phyloP scores from a whole-genome alignment of 2,888 invertebrate species.

The Erebia palarica region DNA sequence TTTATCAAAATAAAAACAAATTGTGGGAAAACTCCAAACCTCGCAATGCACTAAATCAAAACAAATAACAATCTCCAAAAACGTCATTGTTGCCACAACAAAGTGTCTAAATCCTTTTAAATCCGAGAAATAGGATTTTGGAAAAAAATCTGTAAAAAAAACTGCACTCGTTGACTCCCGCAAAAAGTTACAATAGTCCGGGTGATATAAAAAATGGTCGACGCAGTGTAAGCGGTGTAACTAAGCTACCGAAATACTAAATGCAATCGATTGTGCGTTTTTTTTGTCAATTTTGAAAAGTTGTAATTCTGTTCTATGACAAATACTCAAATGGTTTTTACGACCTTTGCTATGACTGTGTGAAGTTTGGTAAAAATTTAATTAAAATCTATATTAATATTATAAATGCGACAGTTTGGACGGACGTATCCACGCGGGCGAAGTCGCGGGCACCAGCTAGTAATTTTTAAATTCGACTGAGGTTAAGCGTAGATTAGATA shows the following conservation, averaged over 20 bases:
- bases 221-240: constrained; percentile 61
- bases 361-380: not conserved
- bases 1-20: constrained; percentile 31
- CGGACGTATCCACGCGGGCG: no score
- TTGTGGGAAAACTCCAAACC: constrained; percentile 62
- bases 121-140: constrained; percentile 80
- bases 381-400: no score
- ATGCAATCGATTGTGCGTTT: constrained; percentile 63
- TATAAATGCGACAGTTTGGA: no score
- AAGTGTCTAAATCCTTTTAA: constrained; percentile 80
- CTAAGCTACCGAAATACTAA: constrained; percentile 73
- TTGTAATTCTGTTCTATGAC: constrained; percentile 39
- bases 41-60: constrained; percentile 64
- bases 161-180: constrained; percentile 75
- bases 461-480: no score
- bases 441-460: no score
- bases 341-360: not conserved
- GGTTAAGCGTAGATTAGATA: no score
- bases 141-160: constrained; percentile 55
- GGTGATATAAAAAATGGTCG: constrained; percentile 58
- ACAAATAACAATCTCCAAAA: constrained; percentile 74
- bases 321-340: constrained; percentile 15
- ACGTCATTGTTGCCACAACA: constrained; percentile 80
- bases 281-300: constrained; percentile 59
- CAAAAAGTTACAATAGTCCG: constrained; percentile 66